Evolutionary conservation across 2,797 vertebrate species (phyloP), one percentile per base, ranked within the genome.

Genomic region (Pangasius sanitwongsei): DNA sequence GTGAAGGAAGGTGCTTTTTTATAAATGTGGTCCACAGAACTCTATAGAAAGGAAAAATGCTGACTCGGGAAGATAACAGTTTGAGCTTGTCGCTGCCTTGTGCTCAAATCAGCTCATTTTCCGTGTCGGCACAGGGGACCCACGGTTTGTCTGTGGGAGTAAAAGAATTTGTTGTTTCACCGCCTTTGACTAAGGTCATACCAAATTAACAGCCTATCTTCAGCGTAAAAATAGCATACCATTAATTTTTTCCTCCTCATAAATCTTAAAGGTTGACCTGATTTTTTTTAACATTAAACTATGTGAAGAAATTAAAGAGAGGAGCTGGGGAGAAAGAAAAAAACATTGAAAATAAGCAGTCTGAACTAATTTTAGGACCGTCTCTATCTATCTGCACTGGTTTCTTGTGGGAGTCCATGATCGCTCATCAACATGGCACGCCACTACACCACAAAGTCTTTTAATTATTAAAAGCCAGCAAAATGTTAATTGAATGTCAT

Each of bases 141-240:
- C 91, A 91, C 93, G 92, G 91, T 94, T 94, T 93, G 94, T 94
- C 94, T 94, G 94, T 92, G 95, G 93, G 94, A 95, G 95, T 94
- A 95, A 93, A 93, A 95, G 94, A 95, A 95, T 96, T 96, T 96
- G 95, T 96, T 95, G 95, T 96, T 95, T 92, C 95, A 80, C 94
- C 95, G 96, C 96, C 96, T 96, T 96, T 96, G 96, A 97, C 96
- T 96, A 96, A 96, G 96, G 96, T 97, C 96, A 96, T 95, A 96
- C 94, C 95, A 97, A 97, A 97, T 97, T 96, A 97, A 96, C 95
- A 96, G 96, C 93, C 94, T 94, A 93, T 94, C 95, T 94, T 93
- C 94, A 92, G 95, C 94, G 93, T 96, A 96, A 96, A 97, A 97
- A 97, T 97, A 97, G 96, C 96, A 96, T 95, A 96, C 96, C 94